Percentiles rank a stretch among this genome's conserved stretches.
Evolutionary conservation across 2,113 vertebrate genomes (phyloP).

Genomic region (Sphaerodactylus townsendi): DNA sequence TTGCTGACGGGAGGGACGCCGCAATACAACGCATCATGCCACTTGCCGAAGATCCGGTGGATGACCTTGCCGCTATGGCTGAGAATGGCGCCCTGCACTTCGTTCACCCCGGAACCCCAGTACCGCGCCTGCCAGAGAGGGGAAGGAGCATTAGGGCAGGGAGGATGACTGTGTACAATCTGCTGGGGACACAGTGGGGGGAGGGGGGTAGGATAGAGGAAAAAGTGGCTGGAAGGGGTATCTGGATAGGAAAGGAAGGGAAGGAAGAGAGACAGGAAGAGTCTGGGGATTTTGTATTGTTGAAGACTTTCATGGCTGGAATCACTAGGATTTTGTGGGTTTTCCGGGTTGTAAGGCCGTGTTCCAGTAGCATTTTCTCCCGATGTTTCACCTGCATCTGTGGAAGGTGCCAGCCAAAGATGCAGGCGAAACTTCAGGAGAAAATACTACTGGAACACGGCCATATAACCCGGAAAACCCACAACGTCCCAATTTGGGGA

Average conservation of each 20-base stretch:
- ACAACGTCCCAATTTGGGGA: too few species aligned
- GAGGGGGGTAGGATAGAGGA: fast-evolving
- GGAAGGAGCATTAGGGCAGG: neutral
- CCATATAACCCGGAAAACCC: too few species aligned
- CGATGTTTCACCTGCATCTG: too few species aligned
- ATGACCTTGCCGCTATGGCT: constrained; percentile 81
- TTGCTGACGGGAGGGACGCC: constrained; percentile 78
- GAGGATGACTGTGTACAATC: neutral
- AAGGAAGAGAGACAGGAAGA: neutral
- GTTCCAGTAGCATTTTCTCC: too few species aligned
- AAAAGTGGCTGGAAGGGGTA: too few species aligned
- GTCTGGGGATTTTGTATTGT: neutral
- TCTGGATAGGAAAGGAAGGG: too few species aligned
- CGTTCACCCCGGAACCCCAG: constrained; percentile 83
- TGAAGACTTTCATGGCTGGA: too few species aligned
- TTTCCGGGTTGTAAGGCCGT: too few species aligned
- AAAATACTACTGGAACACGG: too few species aligned
- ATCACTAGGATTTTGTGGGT: too few species aligned
- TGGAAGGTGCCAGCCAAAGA: too few species aligned
- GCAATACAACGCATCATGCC: constrained; percentile 91
- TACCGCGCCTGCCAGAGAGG: constrained; percentile 79
- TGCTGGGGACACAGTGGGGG: neutral
- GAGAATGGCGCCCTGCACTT: constrained; percentile 87
- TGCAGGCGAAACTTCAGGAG: too few species aligned
- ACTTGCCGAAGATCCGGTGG: constrained; percentile 88